Base-by-base conservation (phyloP, 64 coral and sea anemone species). In the Actinia tenebrosa region DNA sequence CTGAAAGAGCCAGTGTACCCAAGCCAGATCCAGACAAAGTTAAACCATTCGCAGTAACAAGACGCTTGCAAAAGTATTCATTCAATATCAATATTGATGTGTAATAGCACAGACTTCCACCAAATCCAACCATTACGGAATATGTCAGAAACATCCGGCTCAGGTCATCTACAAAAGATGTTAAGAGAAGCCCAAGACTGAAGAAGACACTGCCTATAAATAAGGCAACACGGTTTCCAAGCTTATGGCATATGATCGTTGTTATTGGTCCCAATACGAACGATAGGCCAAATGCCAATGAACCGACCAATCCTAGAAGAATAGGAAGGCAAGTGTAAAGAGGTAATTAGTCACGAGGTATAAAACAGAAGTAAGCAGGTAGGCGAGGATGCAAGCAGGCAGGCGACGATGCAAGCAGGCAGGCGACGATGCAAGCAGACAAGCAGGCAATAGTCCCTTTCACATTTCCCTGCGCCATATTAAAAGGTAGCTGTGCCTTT, bases 41-140 rank as follows among this genome's bases (percentile, higher is more conserved):
- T 55, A 95, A 58, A 16, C 94, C 94, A 87, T 95, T 95, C 9
- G 90, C 87, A 16, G 90, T 25, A 1, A 95, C 94, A 26, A 95
- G 68, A 18, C 87, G 92, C 53, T 95, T 95, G 14, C 75, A 77
- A 64, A 95, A 95, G 85, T 95, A 92, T 20, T 89, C 87, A 64
- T 82, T 84, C 9, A 95, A 37, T 6, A 95, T 87, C 16, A 95
- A 72, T 66, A 95, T 60, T 4, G 94, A 95, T 54, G 91, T 86
- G 61, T 87, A 86, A 84, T 95, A 95, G 56, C 87, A 95, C 59
- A 95, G 64, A 64, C 94, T 95, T 20, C 87, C 84, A n/a, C 94
- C 94, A 53, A 80, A 16, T 17, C 83, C 88, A 50, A 95, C 88
- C 10, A 95, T 64, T 37, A 95, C 53, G 19, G 94, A 95, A 64